Percentiles rank a stretch among this genome's conserved stretches.
Evolutionary conservation across 1,140 invertebrate genomes (phyloP).

Genomic region (Formica exsecta): DNA sequence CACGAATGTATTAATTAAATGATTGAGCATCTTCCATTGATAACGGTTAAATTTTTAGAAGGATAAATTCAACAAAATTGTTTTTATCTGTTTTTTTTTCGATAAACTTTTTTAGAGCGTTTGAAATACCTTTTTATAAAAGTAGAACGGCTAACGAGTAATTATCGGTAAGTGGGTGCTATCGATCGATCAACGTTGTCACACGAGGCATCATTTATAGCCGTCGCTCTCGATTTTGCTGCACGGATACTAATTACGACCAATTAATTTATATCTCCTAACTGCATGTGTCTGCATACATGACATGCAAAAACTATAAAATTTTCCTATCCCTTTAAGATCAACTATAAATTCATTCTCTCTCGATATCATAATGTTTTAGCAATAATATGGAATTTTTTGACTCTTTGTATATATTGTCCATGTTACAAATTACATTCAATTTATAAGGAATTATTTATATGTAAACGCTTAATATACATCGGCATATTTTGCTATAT

Average conservation of each 20-base stretch:
- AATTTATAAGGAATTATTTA: background rate
- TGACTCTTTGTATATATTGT: background rate
- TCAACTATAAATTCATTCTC: constrained; percentile 7
- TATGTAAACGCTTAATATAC: background rate
- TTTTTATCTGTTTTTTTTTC: background rate
- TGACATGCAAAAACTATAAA: constrained; percentile 11
- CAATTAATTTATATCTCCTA: constrained; percentile 45
- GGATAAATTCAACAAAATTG: background rate
- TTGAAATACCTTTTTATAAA: constrained; percentile 9
- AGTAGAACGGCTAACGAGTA: constrained; percentile 50
- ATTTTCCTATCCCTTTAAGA: background rate
- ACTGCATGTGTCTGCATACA: background rate
- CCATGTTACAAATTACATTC: background rate
- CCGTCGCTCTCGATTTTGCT: constrained; percentile 10
- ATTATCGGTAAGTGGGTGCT: constrained; percentile 57
- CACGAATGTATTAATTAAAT: background rate
- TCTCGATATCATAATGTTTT: background rate
- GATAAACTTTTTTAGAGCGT: background rate
- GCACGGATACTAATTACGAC: constrained; percentile 50
- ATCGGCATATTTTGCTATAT: too few relatives aligned
- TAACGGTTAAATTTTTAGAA: constrained; percentile 8
- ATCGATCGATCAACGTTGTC: constrained; percentile 51
- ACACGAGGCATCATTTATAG: constrained; percentile 35
- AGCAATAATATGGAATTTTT: background rate
- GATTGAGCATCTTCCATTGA: background rate